Conservation (phyloP, 2,797 vertebrate genomes). For the Leuciscus waleckii region DNA sequence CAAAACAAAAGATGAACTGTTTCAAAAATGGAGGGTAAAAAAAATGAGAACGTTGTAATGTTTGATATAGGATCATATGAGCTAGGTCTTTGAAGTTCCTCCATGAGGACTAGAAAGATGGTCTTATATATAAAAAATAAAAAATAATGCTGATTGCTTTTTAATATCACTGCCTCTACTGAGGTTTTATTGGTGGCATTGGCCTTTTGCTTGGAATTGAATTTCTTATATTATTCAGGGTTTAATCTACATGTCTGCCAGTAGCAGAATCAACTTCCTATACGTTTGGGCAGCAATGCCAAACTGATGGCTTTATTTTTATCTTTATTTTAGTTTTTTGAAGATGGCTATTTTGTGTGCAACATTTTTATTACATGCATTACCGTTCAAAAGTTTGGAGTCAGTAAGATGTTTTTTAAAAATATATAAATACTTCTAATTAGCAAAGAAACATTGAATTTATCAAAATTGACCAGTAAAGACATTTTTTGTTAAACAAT, state of each 20-base stretch:
- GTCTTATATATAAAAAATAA: slow-evolving; percentile 63
- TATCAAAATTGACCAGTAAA: background rate
- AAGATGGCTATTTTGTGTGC: slow-evolving; percentile 60
- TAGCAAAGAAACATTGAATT: background rate
- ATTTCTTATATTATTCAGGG: slow-evolving; percentile 78
- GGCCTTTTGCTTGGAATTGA: slow-evolving; percentile 80
- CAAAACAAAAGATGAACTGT: background rate
- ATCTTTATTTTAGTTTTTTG: slow-evolving; percentile 55
- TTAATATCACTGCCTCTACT: slow-evolving; percentile 76
- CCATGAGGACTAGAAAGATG: slow-evolving; percentile 65
- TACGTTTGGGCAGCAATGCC: slow-evolving; percentile 40
- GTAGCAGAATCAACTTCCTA: slow-evolving; percentile 71
- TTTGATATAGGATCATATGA: slow-evolving; percentile 9
- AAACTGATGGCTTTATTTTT: slow-evolving; percentile 67
- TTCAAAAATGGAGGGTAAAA: background rate
- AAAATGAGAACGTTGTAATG: slow-evolving; percentile 10
- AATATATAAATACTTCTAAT: background rate
- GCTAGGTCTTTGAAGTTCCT: slow-evolving; percentile 50
- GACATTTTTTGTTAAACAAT: background rate
- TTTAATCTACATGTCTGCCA: slow-evolving; percentile 73
- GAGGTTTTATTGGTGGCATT: slow-evolving; percentile 73
- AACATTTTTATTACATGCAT: slow-evolving; percentile 13
- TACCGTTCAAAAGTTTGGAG: background rate
- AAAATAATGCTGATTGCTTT: slow-evolving; percentile 77
- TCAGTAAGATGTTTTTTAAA: background rate